Base-by-base conservation (phyloP, 2,888 invertebrate genomes). In the Disparrhopalites patrizii region DNA sequence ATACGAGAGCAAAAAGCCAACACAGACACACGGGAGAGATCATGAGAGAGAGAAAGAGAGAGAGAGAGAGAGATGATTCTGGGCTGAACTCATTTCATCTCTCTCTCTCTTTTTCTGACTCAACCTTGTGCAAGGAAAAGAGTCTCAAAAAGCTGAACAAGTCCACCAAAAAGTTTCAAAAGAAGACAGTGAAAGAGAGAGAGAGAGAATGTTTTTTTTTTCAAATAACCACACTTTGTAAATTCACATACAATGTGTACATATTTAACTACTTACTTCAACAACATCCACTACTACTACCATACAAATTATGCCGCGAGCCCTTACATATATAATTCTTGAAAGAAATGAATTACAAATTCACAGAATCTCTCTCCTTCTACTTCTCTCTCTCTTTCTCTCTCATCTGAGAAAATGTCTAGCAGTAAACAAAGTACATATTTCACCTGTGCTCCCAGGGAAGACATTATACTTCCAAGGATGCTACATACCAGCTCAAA, bases 391-490 rank as follows among this genome's bases (percentile, higher is more conserved):
- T n/a, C n/a, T n/a, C n/a, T n/a, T n/a, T n/a, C n/a, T n/a, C n/a
- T n/a, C n/a, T n/a, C n/a, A n/a, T n/a, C n/a, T n/a, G n/a, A 36
- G 36, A 36, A 10, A 36, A 36, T 36, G 36, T 36, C n/a, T 40
- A 40, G 40, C 4, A 5, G 23, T 3, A 47, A 25, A 10, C 47
- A 47, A 23, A 47, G 47, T 61, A 61, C 61, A 61, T 61, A 61
- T 61, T 61, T 61, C 61, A 61, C 61, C 61, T 61, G 61, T 15
- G 43, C 58, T 50, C 25, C 5, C n/a, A n/a, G n/a, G n/a, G n/a
- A n/a, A n/a, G n/a, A n/a, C n/a, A n/a, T n/a, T n/a, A n/a, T n/a
- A n/a, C n/a, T n/a, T n/a, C n/a, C n/a, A n/a, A n/a, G n/a, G n/a
- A n/a, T n/a, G n/a, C n/a, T n/a, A n/a, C n/a, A n/a, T n/a, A n/a